These are phyloP conservation scores for Drosophila pandora DNA, from an alignment of 1,140 invertebrate genomes.

Conservation along the genomic window DNA sequence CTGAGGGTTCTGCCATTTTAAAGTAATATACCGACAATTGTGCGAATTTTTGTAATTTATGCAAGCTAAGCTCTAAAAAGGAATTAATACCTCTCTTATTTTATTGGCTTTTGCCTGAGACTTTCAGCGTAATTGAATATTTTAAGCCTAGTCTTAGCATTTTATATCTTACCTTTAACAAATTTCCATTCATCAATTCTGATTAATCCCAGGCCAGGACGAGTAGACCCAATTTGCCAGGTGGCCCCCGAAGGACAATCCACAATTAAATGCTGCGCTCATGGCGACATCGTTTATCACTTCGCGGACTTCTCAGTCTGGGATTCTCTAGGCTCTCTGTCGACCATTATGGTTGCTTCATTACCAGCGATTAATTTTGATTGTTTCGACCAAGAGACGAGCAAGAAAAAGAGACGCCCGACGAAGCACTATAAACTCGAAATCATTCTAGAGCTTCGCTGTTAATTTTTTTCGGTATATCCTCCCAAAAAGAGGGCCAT, in stretches of 20 bases:
- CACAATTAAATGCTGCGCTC: conserved; percentile 71
- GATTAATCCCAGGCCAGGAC: conserved; percentile 54
- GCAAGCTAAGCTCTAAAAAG: neutral
- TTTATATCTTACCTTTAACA: conserved; percentile 28
- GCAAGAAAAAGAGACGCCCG: conserved; percentile 12
- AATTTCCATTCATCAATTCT: conserved; percentile 66
- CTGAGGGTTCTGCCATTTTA: conserved; percentile 1
- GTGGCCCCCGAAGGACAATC: conserved; percentile 52
- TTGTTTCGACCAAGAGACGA: conserved; percentile 48
- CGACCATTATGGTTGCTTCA: conserved; percentile 62
- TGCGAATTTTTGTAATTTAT: conserved; percentile 22
- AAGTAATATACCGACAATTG: conserved; percentile 1
- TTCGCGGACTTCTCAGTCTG: neutral
- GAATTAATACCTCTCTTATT: neutral
- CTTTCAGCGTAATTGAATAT: neutral
- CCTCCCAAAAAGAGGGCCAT: conserved; percentile 50
- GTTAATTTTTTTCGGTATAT: neutral
- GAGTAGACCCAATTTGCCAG: conserved; percentile 49
- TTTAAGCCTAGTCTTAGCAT: conserved; percentile 17
- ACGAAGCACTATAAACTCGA: conserved; percentile 35
- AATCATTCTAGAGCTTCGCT: conserved; percentile 21
- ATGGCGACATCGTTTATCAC: conserved; percentile 73
- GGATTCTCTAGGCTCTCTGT: conserved; percentile 21
- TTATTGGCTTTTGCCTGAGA: neutral
- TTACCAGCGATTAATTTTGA: conserved; percentile 78